Evolutionary conservation across 2,797 vertebrate genomes (phyloP).

Genomic region (Microctenopoma stevenorrisi): DNA sequence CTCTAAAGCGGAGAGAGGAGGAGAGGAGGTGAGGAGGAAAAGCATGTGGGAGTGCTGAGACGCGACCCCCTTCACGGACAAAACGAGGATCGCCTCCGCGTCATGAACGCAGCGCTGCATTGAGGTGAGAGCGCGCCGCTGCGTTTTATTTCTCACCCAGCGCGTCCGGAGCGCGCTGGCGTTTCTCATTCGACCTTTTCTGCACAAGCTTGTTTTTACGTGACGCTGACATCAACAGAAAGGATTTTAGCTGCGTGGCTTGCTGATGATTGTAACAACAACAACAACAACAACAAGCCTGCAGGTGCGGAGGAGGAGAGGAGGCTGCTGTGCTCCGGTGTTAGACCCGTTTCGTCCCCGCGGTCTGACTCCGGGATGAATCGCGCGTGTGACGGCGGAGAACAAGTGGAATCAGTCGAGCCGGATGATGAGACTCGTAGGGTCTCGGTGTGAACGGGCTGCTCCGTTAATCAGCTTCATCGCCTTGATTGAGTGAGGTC

Average conservation of each 20-base stretch:
- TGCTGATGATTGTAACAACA: conserved; percentile 1
- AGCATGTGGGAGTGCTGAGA: conserved; percentile 25
- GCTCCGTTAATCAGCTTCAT: conserved; percentile 64
- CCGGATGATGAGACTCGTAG: conserved; percentile 5
- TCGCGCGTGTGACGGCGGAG: conserved; percentile 19
- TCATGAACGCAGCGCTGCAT: conserved; percentile 68
- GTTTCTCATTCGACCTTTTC: conserved; percentile 7
- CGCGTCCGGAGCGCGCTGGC: conserved; percentile 28
- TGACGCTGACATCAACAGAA: conserved; percentile 3
- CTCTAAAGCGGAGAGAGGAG: conserved; percentile 9
- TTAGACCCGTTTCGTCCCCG: conserved; percentile 28
- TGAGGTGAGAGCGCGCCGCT: conserved; percentile 72
- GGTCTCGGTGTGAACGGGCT: conserved; percentile 40
- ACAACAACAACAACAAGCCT: conserved; percentile 5
- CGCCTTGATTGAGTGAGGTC: conserved; percentile 44
- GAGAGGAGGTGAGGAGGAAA: neutral
- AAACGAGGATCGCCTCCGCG: conserved; percentile 26
- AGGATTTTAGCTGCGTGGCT: conserved; percentile 8
- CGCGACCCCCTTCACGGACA: conserved; percentile 20
- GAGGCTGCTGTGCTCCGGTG: conserved; percentile 47
- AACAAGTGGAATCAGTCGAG: conserved; percentile 28
- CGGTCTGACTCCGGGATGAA: conserved; percentile 17
- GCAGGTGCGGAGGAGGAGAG: conserved; percentile 58
- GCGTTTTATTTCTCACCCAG: conserved; percentile 32
- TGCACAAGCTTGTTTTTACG: neutral